Percentiles rank a stretch among this genome's conserved stretches.
Evolutionary conservation across 2,797 vertebrate genomes (phyloP).

Genomic region (Gila robusta): DNA sequence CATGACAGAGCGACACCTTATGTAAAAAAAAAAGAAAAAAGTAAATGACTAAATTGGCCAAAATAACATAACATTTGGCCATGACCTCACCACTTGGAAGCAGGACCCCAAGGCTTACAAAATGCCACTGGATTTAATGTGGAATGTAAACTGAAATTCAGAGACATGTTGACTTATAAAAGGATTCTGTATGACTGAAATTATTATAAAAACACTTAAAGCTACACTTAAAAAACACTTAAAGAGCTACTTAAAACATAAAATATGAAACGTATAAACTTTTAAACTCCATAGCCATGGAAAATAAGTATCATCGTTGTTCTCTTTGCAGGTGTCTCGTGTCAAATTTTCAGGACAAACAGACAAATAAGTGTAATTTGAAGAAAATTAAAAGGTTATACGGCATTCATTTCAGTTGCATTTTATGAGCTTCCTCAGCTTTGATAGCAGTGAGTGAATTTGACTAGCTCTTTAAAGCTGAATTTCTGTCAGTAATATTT

Average conservation of each 20-base stretch:
- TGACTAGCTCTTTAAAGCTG: neutral
- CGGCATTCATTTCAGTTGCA: neutral
- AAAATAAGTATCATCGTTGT: neutral
- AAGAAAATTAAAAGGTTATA: neutral
- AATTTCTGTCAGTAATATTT: neutral
- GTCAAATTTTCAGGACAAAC: neutral
- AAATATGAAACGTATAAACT: neutral
- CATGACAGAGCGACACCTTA: neutral
- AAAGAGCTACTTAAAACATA: neutral
- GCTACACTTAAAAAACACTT: neutral
- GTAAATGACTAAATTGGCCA: neutral
- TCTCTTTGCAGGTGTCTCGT: neutral
- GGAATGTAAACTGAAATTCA: neutral
- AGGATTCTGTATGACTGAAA: neutral
- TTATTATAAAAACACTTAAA: neutral
- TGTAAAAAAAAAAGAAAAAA: neutral
- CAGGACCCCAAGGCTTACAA: neutral
- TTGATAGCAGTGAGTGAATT: neutral
- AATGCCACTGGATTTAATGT: constrained; percentile 1
- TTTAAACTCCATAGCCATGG: neutral
- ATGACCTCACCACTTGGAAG: neutral
- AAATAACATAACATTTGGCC: neutral
- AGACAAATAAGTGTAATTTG: neutral
- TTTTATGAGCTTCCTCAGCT: neutral
- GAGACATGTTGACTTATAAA: neutral